phyloP scores from a whole-genome alignment of 2,113 vertebrate genomes.

The Murina feae region DNA sequence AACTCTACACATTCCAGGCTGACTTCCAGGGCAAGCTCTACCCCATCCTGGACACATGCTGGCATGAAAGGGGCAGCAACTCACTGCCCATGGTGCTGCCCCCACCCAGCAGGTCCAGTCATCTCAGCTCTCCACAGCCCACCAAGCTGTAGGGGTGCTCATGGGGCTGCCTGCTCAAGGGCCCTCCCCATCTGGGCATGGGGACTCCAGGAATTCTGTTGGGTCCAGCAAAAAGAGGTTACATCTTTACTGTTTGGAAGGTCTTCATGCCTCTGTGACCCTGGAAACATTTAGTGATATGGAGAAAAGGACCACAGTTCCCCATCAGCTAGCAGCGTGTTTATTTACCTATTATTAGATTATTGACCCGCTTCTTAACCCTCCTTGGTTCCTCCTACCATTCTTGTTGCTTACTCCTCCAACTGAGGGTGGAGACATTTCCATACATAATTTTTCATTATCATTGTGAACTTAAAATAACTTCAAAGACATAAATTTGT shows the following conservation, averaged over 20 bases:
- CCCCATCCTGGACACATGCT: constrained; percentile 88
- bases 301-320: background rate
- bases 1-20: constrained; percentile 85
- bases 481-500: background rate
- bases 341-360: background rate
- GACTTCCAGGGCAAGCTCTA: constrained; percentile 90
- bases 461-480: background rate
- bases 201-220: background rate
- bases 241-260: background rate
- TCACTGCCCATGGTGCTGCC: constrained; percentile 81
- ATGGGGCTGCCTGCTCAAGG: background rate
- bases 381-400: background rate
- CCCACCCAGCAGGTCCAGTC: rapidly evolving
- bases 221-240: background rate
- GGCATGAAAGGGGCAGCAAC: constrained; percentile 84
- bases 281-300: background rate
- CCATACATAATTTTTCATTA: background rate
- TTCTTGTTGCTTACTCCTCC: background rate
- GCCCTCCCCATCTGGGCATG: background rate
- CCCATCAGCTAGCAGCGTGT: background rate
- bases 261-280: background rate
- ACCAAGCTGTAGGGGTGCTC: constrained; percentile 28
- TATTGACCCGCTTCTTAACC: background rate
- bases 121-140: background rate
- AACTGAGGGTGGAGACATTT: background rate